These are phyloP conservation scores for Mesocentrotus franciscanus DNA, from an alignment of 53 echinoderm and acorn worm genomes.

Conservation along the genomic window DNA sequence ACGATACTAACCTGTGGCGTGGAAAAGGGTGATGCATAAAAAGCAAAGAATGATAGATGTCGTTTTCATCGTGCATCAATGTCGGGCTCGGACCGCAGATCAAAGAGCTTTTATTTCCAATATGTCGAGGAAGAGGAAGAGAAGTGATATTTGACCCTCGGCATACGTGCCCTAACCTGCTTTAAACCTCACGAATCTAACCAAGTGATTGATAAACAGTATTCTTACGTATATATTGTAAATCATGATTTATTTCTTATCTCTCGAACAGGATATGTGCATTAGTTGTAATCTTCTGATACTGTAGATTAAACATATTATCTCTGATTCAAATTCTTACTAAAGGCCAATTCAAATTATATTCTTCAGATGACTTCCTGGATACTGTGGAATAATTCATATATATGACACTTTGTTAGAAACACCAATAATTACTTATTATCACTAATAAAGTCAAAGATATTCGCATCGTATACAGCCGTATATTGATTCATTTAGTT, in stretches of 20 bases:
- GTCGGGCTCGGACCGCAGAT: too few species aligned
- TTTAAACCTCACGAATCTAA: neutral
- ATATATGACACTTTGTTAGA: too few species aligned
- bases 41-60: neutral
- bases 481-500: too few species aligned
- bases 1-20: neutral
- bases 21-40: neutral
- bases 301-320: neutral
- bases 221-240: neutral
- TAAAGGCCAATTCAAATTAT: too few species aligned
- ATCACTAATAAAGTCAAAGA: too few species aligned
- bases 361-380: too few species aligned
- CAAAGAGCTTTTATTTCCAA: too few species aligned
- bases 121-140: neutral
- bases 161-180: too few species aligned
- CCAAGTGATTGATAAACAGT: neutral
- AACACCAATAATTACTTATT: too few species aligned
- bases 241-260: neutral
- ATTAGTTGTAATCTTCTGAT: neutral
- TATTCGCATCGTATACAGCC: too few species aligned
- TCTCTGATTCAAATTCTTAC: too few species aligned
- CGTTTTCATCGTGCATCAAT: neutral
- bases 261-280: neutral
- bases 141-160: neutral
- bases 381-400: too few species aligned